Evolutionary conservation across 1,140 invertebrate species (phyloP).

Genomic region (Papilio glaucus): DNA sequence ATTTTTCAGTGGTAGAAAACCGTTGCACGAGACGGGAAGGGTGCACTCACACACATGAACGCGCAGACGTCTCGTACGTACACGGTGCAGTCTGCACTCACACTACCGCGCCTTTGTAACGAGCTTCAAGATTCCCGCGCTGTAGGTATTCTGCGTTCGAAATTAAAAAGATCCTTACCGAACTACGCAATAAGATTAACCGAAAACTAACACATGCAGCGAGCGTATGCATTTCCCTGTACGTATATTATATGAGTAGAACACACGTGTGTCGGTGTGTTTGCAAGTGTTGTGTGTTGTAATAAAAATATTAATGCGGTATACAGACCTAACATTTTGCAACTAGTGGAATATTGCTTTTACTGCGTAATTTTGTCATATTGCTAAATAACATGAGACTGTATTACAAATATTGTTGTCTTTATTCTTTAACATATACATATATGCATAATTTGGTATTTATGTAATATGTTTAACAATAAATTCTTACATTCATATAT

Average conservation of each 20-base stretch:
- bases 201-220: slow-evolving; percentile 32
- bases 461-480: too few species aligned
- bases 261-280: slow-evolving; percentile 31
- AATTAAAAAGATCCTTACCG: slow-evolving; percentile 38
- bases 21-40: slow-evolving; percentile 71
- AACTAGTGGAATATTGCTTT: slow-evolving; percentile 40
- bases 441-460: too few species aligned
- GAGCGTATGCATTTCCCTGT: slow-evolving; percentile 27
- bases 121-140: slow-evolving; percentile 40
- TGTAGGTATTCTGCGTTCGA: slow-evolving; percentile 35
- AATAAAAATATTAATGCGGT: slow-evolving; percentile 37
- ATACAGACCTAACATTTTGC: slow-evolving; percentile 38
- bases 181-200: slow-evolving; percentile 35
- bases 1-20: slow-evolving; percentile 40
- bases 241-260: too few species aligned
- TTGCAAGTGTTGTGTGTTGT: slow-evolving; percentile 37
- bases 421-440: not conserved
- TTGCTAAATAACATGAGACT: slow-evolving; percentile 26
- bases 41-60: slow-evolving; percentile 69
- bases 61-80: slow-evolving; percentile 57
- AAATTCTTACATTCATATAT: too few species aligned
- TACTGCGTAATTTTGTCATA: slow-evolving; percentile 35
- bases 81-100: slow-evolving; percentile 70
- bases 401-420: not conserved
- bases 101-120: slow-evolving; percentile 49